A percentile compares a stretch with the other conserved stretches of the same genome.
Conservation (phyloP, 2,797 vertebrate species). For the Macropodus opercularis region DNA sequence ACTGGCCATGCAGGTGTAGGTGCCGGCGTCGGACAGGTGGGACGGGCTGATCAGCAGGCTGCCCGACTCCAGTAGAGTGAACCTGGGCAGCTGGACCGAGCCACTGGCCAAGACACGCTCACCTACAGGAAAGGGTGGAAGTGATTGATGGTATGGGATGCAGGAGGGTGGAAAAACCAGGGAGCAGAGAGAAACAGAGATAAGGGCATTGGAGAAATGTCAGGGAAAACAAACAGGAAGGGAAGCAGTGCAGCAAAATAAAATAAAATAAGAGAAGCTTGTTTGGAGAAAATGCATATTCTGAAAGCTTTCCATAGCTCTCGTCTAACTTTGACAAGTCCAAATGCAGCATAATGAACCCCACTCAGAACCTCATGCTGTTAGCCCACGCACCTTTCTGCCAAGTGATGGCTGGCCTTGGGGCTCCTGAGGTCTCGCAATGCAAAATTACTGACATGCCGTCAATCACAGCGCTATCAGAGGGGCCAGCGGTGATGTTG, state of each 20-base stretch:
- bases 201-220: conserved; percentile 62
- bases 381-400: conserved; percentile 89
- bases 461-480: conserved; percentile 96
- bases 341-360: conserved; percentile 42
- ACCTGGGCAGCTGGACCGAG: conserved; percentile 93
- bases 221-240: conserved; percentile 54
- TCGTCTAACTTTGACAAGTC: conserved; percentile 39
- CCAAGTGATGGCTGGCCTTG: conserved; percentile 96
- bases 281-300: conserved; percentile 36
- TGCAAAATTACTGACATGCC: conserved; percentile 93
- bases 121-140: conserved; percentile 74
- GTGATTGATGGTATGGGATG: conserved; percentile 56
- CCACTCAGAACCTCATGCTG: conserved; percentile 23
- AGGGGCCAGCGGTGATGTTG: conserved; percentile 95
- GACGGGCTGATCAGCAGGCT: conserved; percentile 94
- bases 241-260: conserved; percentile 7
- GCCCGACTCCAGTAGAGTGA: conserved; percentile 95
- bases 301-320: conserved; percentile 19
- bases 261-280: conserved; percentile 23
- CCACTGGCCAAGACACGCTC: conserved; percentile 95
- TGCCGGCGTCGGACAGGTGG: conserved; percentile 89
- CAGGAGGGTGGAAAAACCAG: conserved; percentile 8
- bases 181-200: conserved; percentile 26
- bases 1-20: conserved; percentile 94
- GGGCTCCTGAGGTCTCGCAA: conserved; percentile 95